A percentile compares a stretch with the other conserved stretches of the same genome.
Evolutionary conservation across 2,797 vertebrate genomes (phyloP).

Genomic region (Esox masquinongy): DNA sequence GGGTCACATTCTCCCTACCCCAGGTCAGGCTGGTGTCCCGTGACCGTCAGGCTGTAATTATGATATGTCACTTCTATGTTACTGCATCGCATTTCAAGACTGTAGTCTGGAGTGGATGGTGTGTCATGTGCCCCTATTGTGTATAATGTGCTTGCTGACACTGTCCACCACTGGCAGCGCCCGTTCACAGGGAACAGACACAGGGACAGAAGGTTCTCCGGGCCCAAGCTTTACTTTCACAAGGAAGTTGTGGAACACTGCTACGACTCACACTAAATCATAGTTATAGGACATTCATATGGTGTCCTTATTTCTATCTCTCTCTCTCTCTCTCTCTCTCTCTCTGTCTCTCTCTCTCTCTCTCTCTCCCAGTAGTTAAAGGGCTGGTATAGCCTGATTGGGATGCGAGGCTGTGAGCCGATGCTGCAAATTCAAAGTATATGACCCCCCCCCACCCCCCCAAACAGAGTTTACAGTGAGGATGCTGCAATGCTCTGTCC

Average conservation of each 20-base stretch:
- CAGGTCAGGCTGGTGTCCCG: too few species aligned
- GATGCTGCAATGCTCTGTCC: background rate
- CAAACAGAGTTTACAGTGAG: slow-evolving; percentile 1
- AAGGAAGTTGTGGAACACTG: background rate
- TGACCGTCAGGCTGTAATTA: too few species aligned
- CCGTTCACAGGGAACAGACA: too few species aligned
- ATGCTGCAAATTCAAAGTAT: slow-evolving; percentile 67
- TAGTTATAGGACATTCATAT: background rate
- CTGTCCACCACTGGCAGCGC: too few species aligned
- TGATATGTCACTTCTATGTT: too few species aligned
- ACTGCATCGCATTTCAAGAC: too few species aligned
- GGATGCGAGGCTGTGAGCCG: slow-evolving; percentile 52
- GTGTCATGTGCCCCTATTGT: too few species aligned
- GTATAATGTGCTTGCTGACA: too few species aligned
- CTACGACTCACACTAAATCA: background rate
- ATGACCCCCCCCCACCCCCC: slow-evolving; percentile 50
- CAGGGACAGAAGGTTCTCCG: too few species aligned
- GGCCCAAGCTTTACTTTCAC: too few species aligned
- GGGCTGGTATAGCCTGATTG: slow-evolving; percentile 50
- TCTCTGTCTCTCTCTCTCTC: slow-evolving; percentile 20
- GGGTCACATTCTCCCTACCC: too few species aligned
- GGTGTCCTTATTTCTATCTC: background rate
- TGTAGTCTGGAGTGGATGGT: too few species aligned
- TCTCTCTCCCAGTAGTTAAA: slow-evolving; percentile 23
- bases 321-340: slow-evolving; percentile 1